These are phyloP conservation scores for Laothoe populi DNA, from an alignment of 2,888 invertebrate species.

Conservation along the genomic window DNA sequence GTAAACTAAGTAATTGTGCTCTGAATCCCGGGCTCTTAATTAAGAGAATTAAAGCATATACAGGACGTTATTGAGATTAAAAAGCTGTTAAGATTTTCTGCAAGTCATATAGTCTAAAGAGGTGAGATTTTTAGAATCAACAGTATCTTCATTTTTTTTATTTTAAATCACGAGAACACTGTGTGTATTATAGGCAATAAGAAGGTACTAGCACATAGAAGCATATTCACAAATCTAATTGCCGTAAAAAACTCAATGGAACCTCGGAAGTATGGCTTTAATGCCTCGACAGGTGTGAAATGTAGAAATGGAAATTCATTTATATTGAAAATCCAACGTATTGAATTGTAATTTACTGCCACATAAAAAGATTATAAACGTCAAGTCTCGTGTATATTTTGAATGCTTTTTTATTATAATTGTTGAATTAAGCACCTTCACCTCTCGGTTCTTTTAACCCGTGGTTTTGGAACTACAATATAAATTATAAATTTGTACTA, in stretches of 20 bases:
- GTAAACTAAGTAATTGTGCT: no score
- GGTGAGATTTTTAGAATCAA: no score
- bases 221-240: neutral
- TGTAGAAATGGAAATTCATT: constrained; percentile 17
- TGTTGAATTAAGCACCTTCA: neutral
- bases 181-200: no score
- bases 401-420: neutral
- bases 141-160: no score
- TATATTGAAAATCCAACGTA: constrained; percentile 15
- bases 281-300: constrained; percentile 21
- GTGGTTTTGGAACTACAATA: neutral
- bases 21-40: no score
- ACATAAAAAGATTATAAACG: constrained; percentile 18
- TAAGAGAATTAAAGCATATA: no score
- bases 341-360: constrained; percentile 11
- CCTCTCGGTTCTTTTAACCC: neutral
- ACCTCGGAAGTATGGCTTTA: constrained; percentile 16
- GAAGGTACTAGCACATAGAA: neutral
- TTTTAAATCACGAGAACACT: no score
- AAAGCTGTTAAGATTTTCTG: no score
- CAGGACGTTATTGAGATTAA: no score
- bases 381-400: constrained; percentile 7
- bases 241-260: neutral
- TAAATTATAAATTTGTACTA: neutral
- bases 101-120: no score